Evolutionary conservation across 2,888 invertebrate genomes (phyloP), one percentile per base, ranked within the genome.

Genomic region (Dryomyza anilis): DNA sequence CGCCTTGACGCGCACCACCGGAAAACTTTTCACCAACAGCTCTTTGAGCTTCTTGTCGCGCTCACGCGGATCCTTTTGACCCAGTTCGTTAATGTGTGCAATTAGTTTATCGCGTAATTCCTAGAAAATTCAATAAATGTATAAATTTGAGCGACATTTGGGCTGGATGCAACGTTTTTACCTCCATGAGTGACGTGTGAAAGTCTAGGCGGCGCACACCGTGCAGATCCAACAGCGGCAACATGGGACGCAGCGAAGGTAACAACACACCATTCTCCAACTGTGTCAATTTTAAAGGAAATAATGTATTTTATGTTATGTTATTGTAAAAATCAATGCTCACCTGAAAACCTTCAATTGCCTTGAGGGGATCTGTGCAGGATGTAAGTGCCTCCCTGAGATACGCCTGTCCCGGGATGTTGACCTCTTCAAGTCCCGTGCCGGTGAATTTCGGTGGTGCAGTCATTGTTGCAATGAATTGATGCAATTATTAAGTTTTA

Each of bases 291-390:
- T n/a, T n/a, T n/a, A n/a, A n/a, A n/a, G n/a, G n/a, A n/a, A n/a
- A n/a, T n/a, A n/a, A n/a, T n/a, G n/a, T n/a, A n/a, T n/a, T n/a
- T n/a, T n/a, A n/a, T n/a, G n/a, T n/a, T n/a, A n/a, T n/a, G n/a
- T n/a, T n/a, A n/a, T n/a, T n/a, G n/a, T n/a, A n/a, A n/a, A n/a
- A n/a, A n/a, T n/a, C n/a, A n/a, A n/a, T n/a, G n/a, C n/a, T n/a
- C n/a, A 89, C 90, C 86, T 98, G 96, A 86, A 98, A 98, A 83
- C 97, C 96, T 86, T 97, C 96, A 70, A 98, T 98, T n/a, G 98
- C 97, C 85, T 95, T 95, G 43, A 98, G 82, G 12, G 98, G 98
- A 85, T 98, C 97, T 0, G 95, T 95, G 80, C 97, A 97, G 76
- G 95, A 96, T 14, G 96, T 96, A 16, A 98, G 86, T 12, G 96